Evolutionary conservation across 2,797 vertebrate genomes (phyloP), one percentile per base, ranked within the genome.

Genomic region (Pangasius mekongensis): DNA sequence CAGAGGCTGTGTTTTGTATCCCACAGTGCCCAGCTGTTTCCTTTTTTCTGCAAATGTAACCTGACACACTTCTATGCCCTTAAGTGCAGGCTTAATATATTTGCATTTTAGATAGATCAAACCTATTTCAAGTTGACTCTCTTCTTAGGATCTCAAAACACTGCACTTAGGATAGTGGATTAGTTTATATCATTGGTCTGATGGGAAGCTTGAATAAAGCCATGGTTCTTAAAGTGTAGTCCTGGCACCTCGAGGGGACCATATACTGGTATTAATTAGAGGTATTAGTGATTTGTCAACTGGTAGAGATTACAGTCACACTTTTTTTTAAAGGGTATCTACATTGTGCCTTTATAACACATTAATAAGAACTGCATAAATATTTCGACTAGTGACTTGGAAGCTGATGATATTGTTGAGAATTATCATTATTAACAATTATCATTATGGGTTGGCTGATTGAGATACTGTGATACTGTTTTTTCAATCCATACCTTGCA

Each of bases 71-170:
- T 69, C 20, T 54, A 36, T 69, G n/a, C 27, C 47, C 11, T 54
- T 84, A 71, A 69, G 64, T 84, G 64, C 64, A 69, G 66, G 47
- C 47, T 69, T 84, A 84, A 66, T 84, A 69, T 71, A 84, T 69
- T 69, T 69, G 20, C 66, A 49, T 67, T 83, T 67, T 30, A 54
- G 30, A 43, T 83, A 83, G 47, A 8, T 66, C 83, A 84, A 84
- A 84, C 10, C 62, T 52, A 33, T 67, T 69, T 69, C 47, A 43
- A 13, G 39, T 64, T n/a, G 58, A 82, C 36, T 67, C 43, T 69
- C 64, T 64, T 64, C 39, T 84, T 36, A 84, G 83, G 47, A 69
- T 33, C 64, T 54, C 33, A 54, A 84, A 84, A 69, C 0, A 5
- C n/a, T 84, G 62, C 83, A 84, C 30, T 69, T 84, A 84, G 52